Conservation (phyloP, 2,888 invertebrate species). For the Campopleginae sp. region DNA sequence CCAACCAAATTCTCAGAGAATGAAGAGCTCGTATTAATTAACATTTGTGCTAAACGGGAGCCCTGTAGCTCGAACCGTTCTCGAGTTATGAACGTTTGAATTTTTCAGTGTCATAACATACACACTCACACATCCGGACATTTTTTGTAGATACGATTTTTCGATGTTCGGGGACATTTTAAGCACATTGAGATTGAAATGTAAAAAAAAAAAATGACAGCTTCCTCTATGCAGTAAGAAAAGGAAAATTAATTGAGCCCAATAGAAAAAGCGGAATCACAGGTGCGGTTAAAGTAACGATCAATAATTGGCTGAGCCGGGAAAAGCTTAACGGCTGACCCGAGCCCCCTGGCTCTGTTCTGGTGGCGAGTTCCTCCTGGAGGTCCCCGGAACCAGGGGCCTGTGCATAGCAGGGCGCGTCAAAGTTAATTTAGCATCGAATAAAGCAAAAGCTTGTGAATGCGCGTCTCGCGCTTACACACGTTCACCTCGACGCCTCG, state of each 20-base stretch:
- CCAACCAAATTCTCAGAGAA: no score
- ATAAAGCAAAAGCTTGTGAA: slow-evolving; percentile 72
- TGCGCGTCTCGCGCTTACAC: slow-evolving; percentile 56
- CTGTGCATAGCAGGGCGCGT: slow-evolving; percentile 49
- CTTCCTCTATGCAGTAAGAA: no score
- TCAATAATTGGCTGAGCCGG: slow-evolving; percentile 44
- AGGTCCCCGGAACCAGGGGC: slow-evolving; percentile 1
- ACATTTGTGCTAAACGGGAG: no score
- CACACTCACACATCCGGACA: no score
- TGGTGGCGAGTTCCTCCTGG: neutral
- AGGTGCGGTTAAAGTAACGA: slow-evolving; percentile 34
- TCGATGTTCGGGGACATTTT: no score
- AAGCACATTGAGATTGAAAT: no score
- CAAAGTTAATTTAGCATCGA: slow-evolving; percentile 79
- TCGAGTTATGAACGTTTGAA: no score
- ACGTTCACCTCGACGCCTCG: neutral
- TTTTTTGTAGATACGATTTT: no score
- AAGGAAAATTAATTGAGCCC: neutral
- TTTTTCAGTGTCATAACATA: no score
- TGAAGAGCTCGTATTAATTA: no score
- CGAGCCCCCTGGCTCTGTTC: neutral
- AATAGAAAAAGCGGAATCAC: slow-evolving; percentile 9
- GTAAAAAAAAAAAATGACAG: no score
- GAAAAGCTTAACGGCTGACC: neutral
- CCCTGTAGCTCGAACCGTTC: no score